Base-by-base conservation (phyloP, 2,113 vertebrate genomes). In the Setophaga kirtlandii region DNA sequence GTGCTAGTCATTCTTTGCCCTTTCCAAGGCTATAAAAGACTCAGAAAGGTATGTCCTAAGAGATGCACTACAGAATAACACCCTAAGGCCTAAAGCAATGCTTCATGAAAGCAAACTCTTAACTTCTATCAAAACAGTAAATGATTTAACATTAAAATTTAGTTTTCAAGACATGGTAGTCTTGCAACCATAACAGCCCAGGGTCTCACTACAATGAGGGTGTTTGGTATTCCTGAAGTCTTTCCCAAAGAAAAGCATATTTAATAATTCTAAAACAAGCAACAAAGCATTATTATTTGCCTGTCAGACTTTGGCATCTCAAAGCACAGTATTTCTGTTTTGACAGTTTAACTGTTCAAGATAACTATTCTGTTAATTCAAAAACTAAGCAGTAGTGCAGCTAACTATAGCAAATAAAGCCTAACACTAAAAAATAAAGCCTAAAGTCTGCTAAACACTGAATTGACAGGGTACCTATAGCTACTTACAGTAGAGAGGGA, bases 1-100 rank as follows among this genome's bases (percentile, higher is more conserved):
- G 78, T 64, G 64, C 80, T 93, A 91, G 69, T 63, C 56, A 95
- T 95, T 96, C 52, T 78, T 90, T 82, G 65, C 31, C 67, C 27
- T 68, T 87, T 71, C 75, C 87, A 69, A 89, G 76, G 46, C 59
- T 89, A 49, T 87, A 90, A 91, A 78, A 77, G 31, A 33, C 62
- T 81, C 41, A 44, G 64, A 94, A 80, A 88, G 83, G 58, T 81
- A 64, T 28, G 12, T 89, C 59, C 77, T 55, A 44, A 50, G 21
- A 53, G 62, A n/a, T 41, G 11, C 8, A 52, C 37, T 35, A 47
- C 14, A 77, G 42, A 93, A 15, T 50, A 86, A 79, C 73, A 88
- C 24, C 47, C 44, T 37, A 39, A 65, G 70, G 74, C 19, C 65
- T 46, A 59, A 67, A 93, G 33, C 18, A 80, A 77, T 95, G 35